These are phyloP conservation scores for Phaonia tiefii DNA, from an alignment of 2,888 invertebrate genomes.

Conservation along the genomic window DNA sequence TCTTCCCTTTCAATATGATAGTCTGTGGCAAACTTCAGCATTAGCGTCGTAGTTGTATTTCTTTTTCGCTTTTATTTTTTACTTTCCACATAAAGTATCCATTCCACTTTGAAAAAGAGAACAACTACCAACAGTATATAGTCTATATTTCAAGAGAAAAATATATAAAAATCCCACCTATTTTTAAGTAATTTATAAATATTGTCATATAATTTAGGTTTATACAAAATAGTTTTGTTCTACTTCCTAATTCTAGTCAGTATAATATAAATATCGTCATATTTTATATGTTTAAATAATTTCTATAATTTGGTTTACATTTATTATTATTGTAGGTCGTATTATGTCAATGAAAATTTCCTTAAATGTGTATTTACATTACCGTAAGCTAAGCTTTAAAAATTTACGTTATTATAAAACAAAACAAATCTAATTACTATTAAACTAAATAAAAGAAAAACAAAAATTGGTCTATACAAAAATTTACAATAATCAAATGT, in stretches of 20 bases:
- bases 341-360: constrained; percentile 33
- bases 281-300: constrained; percentile 42
- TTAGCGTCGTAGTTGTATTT: constrained; percentile 8
- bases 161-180: constrained; percentile 63
- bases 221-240: constrained; percentile 11
- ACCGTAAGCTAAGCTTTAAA: constrained; percentile 63
- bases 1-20: no score
- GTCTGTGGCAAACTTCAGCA: neutral
- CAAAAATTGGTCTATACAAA: no score
- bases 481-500: no score
- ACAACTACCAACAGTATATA: constrained; percentile 80
- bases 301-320: constrained; percentile 15
- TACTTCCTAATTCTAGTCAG: constrained; percentile 66
- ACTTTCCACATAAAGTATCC: constrained; percentile 28
- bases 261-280: constrained; percentile 53
- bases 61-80: neutral
- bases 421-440: constrained; percentile 19
- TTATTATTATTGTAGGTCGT: constrained; percentile 13
- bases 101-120: constrained; percentile 28
- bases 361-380: constrained; percentile 48
- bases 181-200: constrained; percentile 54
- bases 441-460: constrained; percentile 14
- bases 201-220: constrained; percentile 40
- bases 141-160: neutral
- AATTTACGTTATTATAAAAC: constrained; percentile 35